Base-by-base conservation (phyloP, 2,888 invertebrate species). In the Bibio marci region DNA sequence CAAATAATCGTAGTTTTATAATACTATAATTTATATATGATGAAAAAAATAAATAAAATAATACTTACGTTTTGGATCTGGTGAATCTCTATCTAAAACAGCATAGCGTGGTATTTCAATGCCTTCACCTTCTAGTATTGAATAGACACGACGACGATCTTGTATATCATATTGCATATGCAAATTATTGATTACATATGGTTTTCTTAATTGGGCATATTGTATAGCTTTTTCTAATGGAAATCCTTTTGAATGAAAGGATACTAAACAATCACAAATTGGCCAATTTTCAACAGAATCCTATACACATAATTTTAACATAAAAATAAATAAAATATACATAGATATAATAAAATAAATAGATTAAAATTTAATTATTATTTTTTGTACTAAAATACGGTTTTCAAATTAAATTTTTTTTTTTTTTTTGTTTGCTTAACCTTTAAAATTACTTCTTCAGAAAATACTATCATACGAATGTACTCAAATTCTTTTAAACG, bases 281-380 rank as follows among this genome's bases (percentile, higher is more conserved):
- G 97, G 97, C 98, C 98, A 99, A 56, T 92, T 82, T 58, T 97
- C 95, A 15, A 98, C 90, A 2, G 92, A 81, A 63, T 88, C 80
- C 80, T 87, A 61, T 43, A 15, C 7, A 15, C 2, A 31, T 19
- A 11, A 13, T 2, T 12, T 7, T 12, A 28, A 11, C n/a, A 28
- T 4, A 12, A 10, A 28, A 10, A n/a, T 28, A 28, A 4, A 10
- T 12, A 25, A 28, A n/a, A n/a, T 28, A 61, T 56, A 39, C 30
- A 45, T 30, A 42, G 10, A 31, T n/a, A 40, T 22, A 22, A 22
- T 6, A 6, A 22, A 22, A 22, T 22, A 22, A 22, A 22, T 6
- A 22, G 4, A 22, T 22, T 22, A 22, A n/a, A n/a, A 22, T 22
- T 4, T 22, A 26, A 25, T 32, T 38, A 27, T 7, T 13, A 30